Conservation (phyloP, 2,888 invertebrate species). For the Seladonia tumulorum region DNA sequence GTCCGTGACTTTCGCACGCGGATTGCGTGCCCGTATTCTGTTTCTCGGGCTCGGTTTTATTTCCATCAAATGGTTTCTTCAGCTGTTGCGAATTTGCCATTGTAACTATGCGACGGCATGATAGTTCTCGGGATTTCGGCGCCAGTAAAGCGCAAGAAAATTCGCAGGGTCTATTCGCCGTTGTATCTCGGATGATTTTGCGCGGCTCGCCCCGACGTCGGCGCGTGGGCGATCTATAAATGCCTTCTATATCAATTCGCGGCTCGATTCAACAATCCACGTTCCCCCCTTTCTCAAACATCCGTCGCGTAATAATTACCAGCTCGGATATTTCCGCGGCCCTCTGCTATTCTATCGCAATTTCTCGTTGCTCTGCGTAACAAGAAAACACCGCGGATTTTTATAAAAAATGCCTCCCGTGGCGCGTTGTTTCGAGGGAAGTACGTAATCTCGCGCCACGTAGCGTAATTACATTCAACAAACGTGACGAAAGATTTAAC, state of each 20-base stretch:
- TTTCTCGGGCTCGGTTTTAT: conserved; percentile 14
- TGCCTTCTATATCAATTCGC: conserved; percentile 41
- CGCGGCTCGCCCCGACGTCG: neutral
- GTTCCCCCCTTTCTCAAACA: neutral
- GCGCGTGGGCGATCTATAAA: conserved; percentile 45
- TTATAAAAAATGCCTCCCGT: neutral
- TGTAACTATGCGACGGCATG: neutral
- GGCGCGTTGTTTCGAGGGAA: neutral
- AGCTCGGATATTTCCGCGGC: neutral
- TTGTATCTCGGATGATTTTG: conserved; percentile 33
- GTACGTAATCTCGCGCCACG: neutral
- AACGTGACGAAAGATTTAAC: conserved; percentile 1
- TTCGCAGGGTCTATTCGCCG: neutral
- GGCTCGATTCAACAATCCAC: conserved; percentile 32
- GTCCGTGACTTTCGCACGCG: conserved; percentile 45
- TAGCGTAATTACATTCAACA: neutral
- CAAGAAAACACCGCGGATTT: neutral
- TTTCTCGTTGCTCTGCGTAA: neutral
- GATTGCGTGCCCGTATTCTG: conserved; percentile 18
- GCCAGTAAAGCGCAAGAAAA: neutral
- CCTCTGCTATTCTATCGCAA: neutral
- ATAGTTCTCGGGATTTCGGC: neutral
- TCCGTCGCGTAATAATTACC: conserved; percentile 11
- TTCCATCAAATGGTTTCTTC: neutral
- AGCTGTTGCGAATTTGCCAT: neutral